These are phyloP conservation scores for Bubalus kerabau DNA, from an alignment of 2,113 vertebrate species.

Conservation along the genomic window DNA sequence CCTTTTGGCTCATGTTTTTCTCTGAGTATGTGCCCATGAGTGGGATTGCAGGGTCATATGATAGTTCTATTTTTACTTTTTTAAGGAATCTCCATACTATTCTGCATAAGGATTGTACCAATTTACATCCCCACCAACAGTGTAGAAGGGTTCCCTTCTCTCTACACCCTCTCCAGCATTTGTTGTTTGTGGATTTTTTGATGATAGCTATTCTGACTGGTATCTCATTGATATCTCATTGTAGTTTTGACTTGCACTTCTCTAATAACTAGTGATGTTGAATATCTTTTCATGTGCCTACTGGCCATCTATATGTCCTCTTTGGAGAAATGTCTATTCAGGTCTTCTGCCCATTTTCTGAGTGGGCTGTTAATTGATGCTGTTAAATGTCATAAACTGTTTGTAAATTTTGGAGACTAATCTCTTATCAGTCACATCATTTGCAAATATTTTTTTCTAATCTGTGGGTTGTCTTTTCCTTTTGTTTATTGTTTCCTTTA, in stretches of 20 bases:
- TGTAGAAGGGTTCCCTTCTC: neutral
- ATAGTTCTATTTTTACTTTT: neutral
- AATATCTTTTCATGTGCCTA: neutral
- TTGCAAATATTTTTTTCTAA: neutral
- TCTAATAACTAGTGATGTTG: neutral
- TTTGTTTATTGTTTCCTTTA: neutral
- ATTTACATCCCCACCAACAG: neutral
- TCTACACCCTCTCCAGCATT: neutral
- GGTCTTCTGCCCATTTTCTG: neutral
- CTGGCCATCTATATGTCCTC: neutral
- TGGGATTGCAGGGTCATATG: neutral
- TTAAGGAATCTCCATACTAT: neutral
- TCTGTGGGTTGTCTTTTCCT: neutral
- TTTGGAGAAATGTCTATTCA: neutral
- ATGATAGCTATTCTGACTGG: neutral
- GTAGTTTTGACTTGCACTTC: neutral
- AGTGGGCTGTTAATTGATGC: neutral
- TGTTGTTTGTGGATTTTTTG: neutral
- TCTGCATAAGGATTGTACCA: neutral
- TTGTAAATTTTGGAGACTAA: neutral
- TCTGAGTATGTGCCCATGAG: neutral
- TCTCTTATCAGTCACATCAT: neutral
- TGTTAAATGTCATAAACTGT: neutral
- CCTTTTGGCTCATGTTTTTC: neutral
- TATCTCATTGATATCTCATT: neutral